Conservation (phyloP, 2,888 invertebrate species). For the Sinotaia quadrata region DNA sequence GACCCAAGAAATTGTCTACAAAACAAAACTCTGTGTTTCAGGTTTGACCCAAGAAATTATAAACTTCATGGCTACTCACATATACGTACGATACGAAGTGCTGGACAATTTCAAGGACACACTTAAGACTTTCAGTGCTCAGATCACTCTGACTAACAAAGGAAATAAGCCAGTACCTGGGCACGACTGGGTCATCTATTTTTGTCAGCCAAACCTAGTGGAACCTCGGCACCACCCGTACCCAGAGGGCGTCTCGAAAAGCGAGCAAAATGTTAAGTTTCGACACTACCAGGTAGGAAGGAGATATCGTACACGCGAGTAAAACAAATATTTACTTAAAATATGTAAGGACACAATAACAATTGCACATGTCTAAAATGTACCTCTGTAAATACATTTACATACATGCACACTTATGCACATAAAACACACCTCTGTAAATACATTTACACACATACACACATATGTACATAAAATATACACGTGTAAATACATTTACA, state of each 20-base stretch:
- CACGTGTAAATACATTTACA: no score
- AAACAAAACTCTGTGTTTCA: no score
- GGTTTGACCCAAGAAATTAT: constrained; percentile 36
- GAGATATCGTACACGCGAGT: no score
- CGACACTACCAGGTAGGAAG: constrained; percentile 31
- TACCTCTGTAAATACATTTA: no score
- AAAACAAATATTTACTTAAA: no score
- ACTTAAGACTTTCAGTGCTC: constrained; percentile 35
- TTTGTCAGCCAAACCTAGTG: constrained; percentile 39
- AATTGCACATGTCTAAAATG: no score
- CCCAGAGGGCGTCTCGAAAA: constrained; percentile 35
- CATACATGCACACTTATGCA: no score
- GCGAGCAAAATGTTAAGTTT: constrained; percentile 38
- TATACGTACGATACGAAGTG: constrained; percentile 43
- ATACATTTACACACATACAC: no score
- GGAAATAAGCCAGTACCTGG: constrained; percentile 41
- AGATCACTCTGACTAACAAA: constrained; percentile 48
- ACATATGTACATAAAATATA: no score
- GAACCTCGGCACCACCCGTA: constrained; percentile 39
- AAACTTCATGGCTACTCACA: constrained; percentile 40
- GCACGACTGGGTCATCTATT: constrained; percentile 49
- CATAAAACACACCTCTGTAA: no score
- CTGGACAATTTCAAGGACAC: constrained; percentile 41
- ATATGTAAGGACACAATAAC: no score
- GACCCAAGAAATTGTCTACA: no score